phyloP scores from a whole-genome alignment of 2,113 vertebrate species.

The Todiramphus chloris region DNA sequence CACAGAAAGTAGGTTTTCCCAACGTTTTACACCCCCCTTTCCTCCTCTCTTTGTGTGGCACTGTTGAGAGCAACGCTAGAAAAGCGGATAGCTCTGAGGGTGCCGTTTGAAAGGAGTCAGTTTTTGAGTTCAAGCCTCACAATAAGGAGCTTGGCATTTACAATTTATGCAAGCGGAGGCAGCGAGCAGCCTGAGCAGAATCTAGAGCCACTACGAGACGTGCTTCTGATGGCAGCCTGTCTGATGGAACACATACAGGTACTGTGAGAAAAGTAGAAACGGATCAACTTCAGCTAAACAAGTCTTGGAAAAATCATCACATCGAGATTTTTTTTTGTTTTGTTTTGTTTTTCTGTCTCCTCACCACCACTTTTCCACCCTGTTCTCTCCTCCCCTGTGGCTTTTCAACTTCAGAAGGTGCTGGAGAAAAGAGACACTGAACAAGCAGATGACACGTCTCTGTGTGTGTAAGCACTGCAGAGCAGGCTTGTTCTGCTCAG shows the following conservation, averaged over 20 bases:
- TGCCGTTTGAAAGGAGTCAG: neutral
- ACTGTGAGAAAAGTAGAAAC: neutral
- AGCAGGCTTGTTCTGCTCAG: neutral
- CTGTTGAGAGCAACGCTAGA: neutral
- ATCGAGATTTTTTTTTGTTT: neutral
- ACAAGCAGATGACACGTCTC: neutral
- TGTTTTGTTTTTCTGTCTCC: neutral
- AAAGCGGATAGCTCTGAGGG: neutral
- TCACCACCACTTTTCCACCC: neutral
- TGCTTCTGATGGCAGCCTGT: neutral
- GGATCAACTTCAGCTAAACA: neutral
- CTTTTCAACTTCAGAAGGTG: neutral
- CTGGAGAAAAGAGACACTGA: neutral
- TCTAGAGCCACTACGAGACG: neutral
- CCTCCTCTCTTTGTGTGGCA: neutral
- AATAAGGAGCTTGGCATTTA: neutral
- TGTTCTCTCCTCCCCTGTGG: neutral
- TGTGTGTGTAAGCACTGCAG: neutral
- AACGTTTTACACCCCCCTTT: neutral
- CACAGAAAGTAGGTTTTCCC: neutral
- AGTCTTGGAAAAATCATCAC: neutral
- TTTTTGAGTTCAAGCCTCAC: neutral
- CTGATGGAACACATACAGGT: accelerated
- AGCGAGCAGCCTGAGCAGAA: slow-evolving; percentile 8
- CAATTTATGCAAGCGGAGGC: neutral